Conservation (phyloP, 2,797 vertebrate species). For the Tympanoctomys barrerae region DNA sequence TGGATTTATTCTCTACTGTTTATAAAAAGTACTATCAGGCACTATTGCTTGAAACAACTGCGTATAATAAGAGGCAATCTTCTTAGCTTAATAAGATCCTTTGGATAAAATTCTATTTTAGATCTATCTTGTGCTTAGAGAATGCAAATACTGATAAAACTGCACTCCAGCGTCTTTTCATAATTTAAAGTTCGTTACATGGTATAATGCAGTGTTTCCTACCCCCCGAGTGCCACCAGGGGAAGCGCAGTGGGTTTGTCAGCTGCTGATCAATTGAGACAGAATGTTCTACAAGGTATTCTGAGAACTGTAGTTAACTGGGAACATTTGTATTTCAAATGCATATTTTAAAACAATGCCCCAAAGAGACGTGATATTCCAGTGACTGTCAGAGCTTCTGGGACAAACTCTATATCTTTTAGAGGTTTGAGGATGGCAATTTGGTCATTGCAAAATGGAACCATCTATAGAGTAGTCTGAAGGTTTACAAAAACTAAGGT, state of each 20-base stretch:
- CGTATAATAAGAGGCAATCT: constrained; percentile 85
- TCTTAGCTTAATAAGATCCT: constrained; percentile 88
- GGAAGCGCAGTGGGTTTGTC: neutral
- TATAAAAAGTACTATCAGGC: constrained; percentile 86
- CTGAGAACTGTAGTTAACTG: constrained; percentile 66
- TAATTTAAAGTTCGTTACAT: constrained; percentile 78
- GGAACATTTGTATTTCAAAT: constrained; percentile 72
- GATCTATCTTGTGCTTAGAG: constrained; percentile 83
- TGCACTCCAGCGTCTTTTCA: constrained; percentile 79
- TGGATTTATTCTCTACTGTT: constrained; percentile 88
- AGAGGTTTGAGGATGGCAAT: constrained; percentile 28
- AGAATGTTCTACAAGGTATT: constrained; percentile 63
- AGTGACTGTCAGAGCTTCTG: constrained; percentile 35
- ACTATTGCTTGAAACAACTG: constrained; percentile 86
- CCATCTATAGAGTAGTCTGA: constrained; percentile 63
- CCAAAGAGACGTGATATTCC: constrained; percentile 72
- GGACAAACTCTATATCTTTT: constrained; percentile 65
- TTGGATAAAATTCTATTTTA: constrained; percentile 87
- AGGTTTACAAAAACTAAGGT: constrained; percentile 31
- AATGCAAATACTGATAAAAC: constrained; percentile 87
- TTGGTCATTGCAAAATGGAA: constrained; percentile 63
- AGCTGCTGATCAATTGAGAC: constrained; percentile 55
- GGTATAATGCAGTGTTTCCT: neutral
- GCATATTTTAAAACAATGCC: constrained; percentile 75
- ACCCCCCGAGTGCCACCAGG: constrained; percentile 71